Conservation (phyloP, 2,888 invertebrate genomes). For the Meteorus colon region DNA sequence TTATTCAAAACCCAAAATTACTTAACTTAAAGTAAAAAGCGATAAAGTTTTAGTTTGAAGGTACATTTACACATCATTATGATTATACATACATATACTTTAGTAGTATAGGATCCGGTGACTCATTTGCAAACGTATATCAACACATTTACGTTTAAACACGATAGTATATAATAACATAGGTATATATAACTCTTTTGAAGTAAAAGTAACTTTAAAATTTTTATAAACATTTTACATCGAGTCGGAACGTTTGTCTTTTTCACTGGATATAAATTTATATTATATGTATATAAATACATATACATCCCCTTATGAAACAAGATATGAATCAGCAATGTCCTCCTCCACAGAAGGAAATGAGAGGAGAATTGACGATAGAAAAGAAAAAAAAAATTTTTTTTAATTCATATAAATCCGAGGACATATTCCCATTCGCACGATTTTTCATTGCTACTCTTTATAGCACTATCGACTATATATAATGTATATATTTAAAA, state of each 20-base stretch:
- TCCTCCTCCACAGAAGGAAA: constrained; percentile 13
- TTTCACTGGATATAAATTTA: constrained; percentile 42
- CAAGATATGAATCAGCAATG: constrained; percentile 29
- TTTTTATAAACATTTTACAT: constrained; percentile 16
- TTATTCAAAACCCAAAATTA: constrained; percentile 8
- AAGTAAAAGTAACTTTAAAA: constrained; percentile 25
- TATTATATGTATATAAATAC: constrained; percentile 21
- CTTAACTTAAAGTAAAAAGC: constrained; percentile 12
- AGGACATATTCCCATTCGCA: constrained; percentile 32
- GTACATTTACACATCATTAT: neutral
- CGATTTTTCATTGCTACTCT: constrained; percentile 28
- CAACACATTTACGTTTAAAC: neutral
- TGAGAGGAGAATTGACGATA: constrained; percentile 24
- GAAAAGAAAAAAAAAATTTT: neutral
- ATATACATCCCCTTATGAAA: constrained; percentile 28
- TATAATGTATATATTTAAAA: neutral
- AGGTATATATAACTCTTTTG: neutral
- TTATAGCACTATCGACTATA: constrained; percentile 1
- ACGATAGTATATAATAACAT: neutral
- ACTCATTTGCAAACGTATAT: constrained; percentile 6
- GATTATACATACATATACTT: neutral
- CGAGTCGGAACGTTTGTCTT: constrained; percentile 46
- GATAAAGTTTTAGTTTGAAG: constrained; percentile 19
- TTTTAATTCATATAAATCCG: constrained; percentile 21
- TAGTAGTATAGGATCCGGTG: neutral